phyloP scores from a whole-genome alignment of 1,140 invertebrate species.

The Ceratina japonica region DNA sequence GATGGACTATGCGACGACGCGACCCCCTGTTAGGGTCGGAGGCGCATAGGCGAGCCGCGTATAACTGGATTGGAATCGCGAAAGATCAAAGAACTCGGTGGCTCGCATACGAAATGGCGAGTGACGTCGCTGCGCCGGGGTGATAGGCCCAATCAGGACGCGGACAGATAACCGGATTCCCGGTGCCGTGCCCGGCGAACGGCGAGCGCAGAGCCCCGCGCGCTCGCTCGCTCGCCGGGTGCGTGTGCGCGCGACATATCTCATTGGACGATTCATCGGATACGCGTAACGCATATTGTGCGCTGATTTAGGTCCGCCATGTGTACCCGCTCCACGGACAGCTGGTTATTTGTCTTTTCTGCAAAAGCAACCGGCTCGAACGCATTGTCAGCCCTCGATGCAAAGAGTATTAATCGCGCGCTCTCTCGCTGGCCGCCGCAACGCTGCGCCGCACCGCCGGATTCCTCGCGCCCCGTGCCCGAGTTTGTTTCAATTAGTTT shows the following conservation, averaged over 20 bases:
- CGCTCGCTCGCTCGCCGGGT: background rate
- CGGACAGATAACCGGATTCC: constrained; percentile 66
- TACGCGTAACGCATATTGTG: constrained; percentile 56
- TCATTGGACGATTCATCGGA: constrained; percentile 61
- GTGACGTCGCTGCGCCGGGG: constrained; percentile 37
- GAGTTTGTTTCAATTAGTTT: constrained; percentile 48
- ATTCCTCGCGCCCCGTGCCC: too few relatives aligned
- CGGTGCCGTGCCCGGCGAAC: constrained; percentile 1
- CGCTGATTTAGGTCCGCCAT: constrained; percentile 55
- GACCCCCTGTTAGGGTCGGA: constrained; percentile 3
- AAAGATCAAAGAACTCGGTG: constrained; percentile 74
- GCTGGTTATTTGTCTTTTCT: constrained; percentile 50
- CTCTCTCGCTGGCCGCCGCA: constrained; percentile 14
- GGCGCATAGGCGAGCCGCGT: constrained; percentile 38
- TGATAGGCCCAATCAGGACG: constrained; percentile 63
- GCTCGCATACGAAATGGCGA: constrained; percentile 51
- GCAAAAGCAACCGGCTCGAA: constrained; percentile 2
- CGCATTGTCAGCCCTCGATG: constrained; percentile 16
- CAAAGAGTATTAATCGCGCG: constrained; percentile 44
- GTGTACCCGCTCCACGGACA: constrained; percentile 39
- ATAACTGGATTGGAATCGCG: constrained; percentile 75
- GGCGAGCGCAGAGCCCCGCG: too few relatives aligned
- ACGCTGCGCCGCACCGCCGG: too few relatives aligned
- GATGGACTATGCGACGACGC: constrained; percentile 29
- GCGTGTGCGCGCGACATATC: constrained; percentile 52